phyloP scores from a whole-genome alignment of 2,888 invertebrate genomes.

The Phasia obesa region DNA sequence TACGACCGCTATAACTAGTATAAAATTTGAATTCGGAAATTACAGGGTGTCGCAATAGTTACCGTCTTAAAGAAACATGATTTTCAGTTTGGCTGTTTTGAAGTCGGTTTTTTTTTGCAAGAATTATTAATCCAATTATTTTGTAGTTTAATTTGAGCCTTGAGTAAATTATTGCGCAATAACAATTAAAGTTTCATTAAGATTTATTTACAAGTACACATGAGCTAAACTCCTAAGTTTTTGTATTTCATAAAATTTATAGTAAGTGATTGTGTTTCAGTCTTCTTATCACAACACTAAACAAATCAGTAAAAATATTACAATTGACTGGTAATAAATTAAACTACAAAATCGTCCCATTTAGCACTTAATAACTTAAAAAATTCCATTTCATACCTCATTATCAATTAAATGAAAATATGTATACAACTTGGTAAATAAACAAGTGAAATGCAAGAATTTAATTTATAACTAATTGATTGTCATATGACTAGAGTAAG shows the following conservation, averaged over 20 bases:
- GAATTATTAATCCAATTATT: no score
- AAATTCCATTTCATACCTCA: slow-evolving; percentile 20
- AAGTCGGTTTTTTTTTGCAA: no score
- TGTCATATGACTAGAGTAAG: slow-evolving; percentile 78
- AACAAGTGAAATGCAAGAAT: slow-evolving; percentile 17
- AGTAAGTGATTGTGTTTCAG: background rate
- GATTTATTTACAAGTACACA: background rate
- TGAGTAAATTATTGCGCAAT: background rate
- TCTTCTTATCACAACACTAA: slow-evolving; percentile 17
- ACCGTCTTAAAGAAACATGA: no score
- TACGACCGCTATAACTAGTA: no score
- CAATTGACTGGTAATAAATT: slow-evolving; percentile 38
- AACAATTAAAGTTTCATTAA: background rate
- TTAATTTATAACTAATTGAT: slow-evolving; percentile 75
- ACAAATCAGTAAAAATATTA: slow-evolving; percentile 25
- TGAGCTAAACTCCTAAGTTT: background rate
- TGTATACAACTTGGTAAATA: background rate
- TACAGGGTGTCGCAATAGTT: no score
- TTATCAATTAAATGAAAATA: slow-evolving; percentile 43
- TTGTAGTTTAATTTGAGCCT: no score
- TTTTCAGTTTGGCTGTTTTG: no score
- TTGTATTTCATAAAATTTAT: slow-evolving; percentile 12
- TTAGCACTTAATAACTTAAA: slow-evolving; percentile 54
- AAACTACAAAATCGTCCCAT: slow-evolving; percentile 29
- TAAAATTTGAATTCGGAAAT: no score